Conservation (phyloP, 1,140 invertebrate species). For the Drosophila jambulina region DNA sequence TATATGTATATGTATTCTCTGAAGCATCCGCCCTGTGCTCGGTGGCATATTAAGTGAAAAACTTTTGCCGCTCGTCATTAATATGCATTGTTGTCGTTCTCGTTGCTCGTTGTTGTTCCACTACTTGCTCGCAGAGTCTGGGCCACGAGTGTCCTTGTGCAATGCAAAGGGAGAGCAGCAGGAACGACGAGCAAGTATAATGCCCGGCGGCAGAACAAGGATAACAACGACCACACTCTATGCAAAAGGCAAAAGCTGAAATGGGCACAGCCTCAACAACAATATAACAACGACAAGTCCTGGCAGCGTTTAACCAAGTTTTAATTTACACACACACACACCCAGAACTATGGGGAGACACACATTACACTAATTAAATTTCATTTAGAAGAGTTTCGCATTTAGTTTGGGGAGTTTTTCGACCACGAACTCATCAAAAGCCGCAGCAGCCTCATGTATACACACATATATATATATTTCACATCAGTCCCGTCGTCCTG, state of each 20-base stretch:
- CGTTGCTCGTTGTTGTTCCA: constrained; percentile 44
- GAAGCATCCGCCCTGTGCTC: constrained; percentile 41
- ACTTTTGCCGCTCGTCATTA: constrained; percentile 82
- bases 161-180: constrained; percentile 25
- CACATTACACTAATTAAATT: constrained; percentile 78
- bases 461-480: not conserved
- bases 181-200: constrained; percentile 34
- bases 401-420: constrained; percentile 40
- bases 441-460: constrained; percentile 17
- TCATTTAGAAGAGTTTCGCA: constrained; percentile 68
- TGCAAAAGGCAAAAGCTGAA: constrained; percentile 49
- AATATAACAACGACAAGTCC: constrained; percentile 46
- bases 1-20: not conserved
- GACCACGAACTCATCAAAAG: constrained; percentile 47
- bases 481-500: constrained; percentile 3
- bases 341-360: constrained; percentile 11
- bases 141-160: constrained; percentile 59
- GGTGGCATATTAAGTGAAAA: constrained; percentile 81
- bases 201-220: constrained; percentile 47
- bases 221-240: constrained; percentile 47
- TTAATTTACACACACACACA: constrained; percentile 68
- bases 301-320: constrained; percentile 78
- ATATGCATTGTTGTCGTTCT: constrained; percentile 76
- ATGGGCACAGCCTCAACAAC: constrained; percentile 29
- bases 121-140: constrained; percentile 42